These are phyloP conservation scores for Jaculus jaculus DNA, from an alignment of 2,113 vertebrate species.

Conservation along the genomic window DNA sequence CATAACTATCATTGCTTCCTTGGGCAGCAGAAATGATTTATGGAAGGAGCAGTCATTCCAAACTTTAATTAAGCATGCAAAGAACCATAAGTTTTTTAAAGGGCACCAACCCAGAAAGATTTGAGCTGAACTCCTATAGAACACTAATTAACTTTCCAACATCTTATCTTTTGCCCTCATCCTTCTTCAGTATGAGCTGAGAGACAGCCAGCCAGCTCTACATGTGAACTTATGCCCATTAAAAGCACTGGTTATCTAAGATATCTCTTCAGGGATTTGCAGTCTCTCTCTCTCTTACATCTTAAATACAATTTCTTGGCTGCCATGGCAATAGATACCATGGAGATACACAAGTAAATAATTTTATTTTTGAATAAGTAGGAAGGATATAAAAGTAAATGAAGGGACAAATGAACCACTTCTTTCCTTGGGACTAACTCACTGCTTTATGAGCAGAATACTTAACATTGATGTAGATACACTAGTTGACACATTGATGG, in stretches of 20 bases:
- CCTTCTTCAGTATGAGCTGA: slow-evolving; percentile 40
- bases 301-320: slow-evolving; percentile 13
- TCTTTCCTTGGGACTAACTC: neutral
- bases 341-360: slow-evolving; percentile 2
- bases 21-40: slow-evolving; percentile 54
- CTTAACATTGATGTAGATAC: neutral
- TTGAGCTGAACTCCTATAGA: slow-evolving; percentile 21
- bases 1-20: neutral
- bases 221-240: neutral
- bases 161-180: neutral
- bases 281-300: neutral
- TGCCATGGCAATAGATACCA: slow-evolving; percentile 60
- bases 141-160: slow-evolving; percentile 33
- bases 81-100: slow-evolving; percentile 28
- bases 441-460: neutral
- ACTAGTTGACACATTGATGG: neutral
- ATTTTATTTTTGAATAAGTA: slow-evolving; percentile 30
- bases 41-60: slow-evolving; percentile 7
- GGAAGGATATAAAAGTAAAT: slow-evolving; percentile 56
- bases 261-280: neutral
- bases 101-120: slow-evolving; percentile 30
- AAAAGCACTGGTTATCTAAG: neutral
- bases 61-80: slow-evolving; percentile 53
- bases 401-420: neutral
- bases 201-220: neutral